Conservation (phyloP, 2,113 vertebrate genomes). For the Actenoides hombroni region DNA sequence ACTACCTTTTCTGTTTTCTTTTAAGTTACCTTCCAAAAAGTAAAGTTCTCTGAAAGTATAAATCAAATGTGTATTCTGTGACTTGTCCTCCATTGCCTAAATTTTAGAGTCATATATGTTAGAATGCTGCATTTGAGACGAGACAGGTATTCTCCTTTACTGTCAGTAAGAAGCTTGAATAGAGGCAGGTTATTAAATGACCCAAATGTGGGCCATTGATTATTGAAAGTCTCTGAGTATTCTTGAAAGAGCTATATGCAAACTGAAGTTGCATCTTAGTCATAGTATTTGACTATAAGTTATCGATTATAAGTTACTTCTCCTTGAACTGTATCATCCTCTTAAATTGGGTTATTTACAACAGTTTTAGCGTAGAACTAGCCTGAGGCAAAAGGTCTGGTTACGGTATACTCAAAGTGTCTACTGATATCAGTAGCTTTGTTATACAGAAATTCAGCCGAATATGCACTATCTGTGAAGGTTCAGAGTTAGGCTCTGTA, state of each 20-base stretch:
- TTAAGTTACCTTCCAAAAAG: not conserved
- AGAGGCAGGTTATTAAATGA: not conserved
- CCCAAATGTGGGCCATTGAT: not conserved
- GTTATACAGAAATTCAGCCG: not conserved
- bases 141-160: not conserved
- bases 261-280: not conserved
- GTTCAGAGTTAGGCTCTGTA: not conserved
- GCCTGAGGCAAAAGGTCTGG: not conserved
- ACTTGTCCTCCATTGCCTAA: not conserved
- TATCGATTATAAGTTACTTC: not conserved
- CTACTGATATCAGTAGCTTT: not conserved
- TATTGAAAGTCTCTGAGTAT: not conserved
- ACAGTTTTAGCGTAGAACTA: not conserved
- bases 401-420: not conserved
- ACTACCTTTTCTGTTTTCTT: not conserved
- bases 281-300: not conserved
- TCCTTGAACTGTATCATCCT: not conserved
- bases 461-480: not conserved
- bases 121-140: not conserved
- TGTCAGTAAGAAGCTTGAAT: not conserved
- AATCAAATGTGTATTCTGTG: not conserved
- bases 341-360: not conserved
- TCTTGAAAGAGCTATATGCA: not conserved
- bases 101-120: not conserved
- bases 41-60: not conserved